phyloP scores from a whole-genome alignment of 1,140 invertebrate genomes.

The Dreissena rostriformis region DNA sequence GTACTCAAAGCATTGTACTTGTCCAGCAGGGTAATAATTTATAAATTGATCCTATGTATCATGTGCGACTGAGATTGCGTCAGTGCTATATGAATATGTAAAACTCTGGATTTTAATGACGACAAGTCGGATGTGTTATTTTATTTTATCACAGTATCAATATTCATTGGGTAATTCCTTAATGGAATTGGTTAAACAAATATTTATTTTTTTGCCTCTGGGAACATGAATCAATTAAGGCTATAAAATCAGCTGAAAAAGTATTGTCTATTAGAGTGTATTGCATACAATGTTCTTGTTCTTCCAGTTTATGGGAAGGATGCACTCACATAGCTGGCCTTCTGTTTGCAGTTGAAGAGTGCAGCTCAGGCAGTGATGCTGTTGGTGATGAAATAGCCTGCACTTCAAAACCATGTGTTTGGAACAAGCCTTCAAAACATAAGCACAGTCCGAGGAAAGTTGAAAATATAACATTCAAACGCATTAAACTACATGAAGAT shows the following conservation, averaged over 20 bases:
- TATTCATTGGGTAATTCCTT: neutral
- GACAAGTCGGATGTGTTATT: neutral
- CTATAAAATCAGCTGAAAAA: neutral
- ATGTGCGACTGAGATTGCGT: neutral
- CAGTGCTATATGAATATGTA: neutral
- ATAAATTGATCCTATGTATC: slow-evolving; percentile 9
- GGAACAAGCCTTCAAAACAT: neutral
- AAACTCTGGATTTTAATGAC: neutral
- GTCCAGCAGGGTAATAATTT: slow-evolving; percentile 48
- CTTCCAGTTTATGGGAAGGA: slow-evolving; percentile 3
- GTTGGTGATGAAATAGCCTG: neutral
- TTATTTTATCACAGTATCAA: neutral
- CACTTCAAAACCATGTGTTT: slow-evolving; percentile 3
- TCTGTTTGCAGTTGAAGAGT: neutral
- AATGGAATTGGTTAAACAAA: neutral
- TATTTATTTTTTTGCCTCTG: too few species aligned
- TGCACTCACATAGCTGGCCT: slow-evolving; percentile 29
- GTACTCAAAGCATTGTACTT: slow-evolving; percentile 45
- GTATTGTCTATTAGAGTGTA: neutral
- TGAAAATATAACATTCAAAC: slow-evolving; percentile 39
- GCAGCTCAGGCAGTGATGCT: neutral
- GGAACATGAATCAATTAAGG: neutral
- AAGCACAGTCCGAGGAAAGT: neutral
- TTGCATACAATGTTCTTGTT: neutral
- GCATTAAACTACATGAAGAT: slow-evolving; percentile 23